Conservation (phyloP, 2,797 vertebrate genomes). For the Apogon hyalosoma region DNA sequence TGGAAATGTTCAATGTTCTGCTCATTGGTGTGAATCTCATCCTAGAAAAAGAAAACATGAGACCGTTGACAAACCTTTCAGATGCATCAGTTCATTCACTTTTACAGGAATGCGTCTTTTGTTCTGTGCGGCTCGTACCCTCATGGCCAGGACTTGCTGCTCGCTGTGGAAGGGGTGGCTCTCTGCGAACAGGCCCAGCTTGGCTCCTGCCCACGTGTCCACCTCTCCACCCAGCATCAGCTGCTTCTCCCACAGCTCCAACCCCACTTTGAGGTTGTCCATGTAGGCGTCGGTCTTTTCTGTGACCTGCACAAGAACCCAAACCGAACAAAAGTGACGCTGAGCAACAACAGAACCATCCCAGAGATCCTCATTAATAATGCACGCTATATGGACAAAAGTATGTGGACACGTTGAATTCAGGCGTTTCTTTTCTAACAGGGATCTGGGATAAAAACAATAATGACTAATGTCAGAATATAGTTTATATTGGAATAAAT, state of each 20-base stretch:
- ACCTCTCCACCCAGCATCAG: constrained; percentile 85
- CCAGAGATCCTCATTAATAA: not conserved
- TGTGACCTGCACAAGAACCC: constrained; percentile 83
- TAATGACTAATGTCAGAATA: no score
- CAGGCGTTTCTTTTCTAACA: no score
- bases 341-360: not conserved
- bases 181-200: constrained; percentile 82
- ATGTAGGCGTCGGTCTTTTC: constrained; percentile 91
- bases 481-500: no score
- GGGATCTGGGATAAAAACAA: no score
- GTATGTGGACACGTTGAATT: no score
- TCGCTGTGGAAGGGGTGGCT: constrained; percentile 82
- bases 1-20: constrained; percentile 88
- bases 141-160: constrained; percentile 83
- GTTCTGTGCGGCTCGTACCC: constrained; percentile 72
- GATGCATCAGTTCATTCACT: no score
- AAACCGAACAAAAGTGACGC: not conserved
- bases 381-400: no score
- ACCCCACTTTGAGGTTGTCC: constrained; percentile 89
- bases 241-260: constrained; percentile 95
- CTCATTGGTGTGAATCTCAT: constrained; percentile 87
- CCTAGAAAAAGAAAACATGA: constrained; percentile 72
- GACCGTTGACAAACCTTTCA: not conserved
- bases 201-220: constrained; percentile 84
- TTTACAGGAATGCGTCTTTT: no score